Conservation (phyloP, 2,888 invertebrate species). For the Boloria euphrosyne region DNA sequence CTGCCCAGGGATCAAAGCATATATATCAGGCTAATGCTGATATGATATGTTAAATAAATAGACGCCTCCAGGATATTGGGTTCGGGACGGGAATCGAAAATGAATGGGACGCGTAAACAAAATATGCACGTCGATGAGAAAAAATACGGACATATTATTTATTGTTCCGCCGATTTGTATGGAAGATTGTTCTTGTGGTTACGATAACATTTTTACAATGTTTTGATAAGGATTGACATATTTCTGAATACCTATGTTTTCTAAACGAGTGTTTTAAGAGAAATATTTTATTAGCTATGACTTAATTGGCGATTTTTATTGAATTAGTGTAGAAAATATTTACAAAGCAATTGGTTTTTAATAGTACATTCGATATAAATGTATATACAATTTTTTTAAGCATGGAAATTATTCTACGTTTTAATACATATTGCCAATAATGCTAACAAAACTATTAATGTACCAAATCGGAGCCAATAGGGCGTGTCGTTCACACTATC, state of each 20-base stretch:
- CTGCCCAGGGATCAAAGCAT: slow-evolving; percentile 68
- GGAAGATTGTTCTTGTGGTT: not conserved
- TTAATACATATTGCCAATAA: slow-evolving; percentile 46
- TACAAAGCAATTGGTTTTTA: too few relatives aligned
- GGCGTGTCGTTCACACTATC: slow-evolving; percentile 74
- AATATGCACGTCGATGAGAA: slow-evolving; percentile 23
- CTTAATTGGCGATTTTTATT: too few relatives aligned
- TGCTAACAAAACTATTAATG: slow-evolving; percentile 68
- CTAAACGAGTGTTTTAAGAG: too few relatives aligned
- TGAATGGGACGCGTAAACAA: slow-evolving; percentile 48
- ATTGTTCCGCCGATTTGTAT: slow-evolving; percentile 16
- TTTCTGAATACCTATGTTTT: too few relatives aligned
- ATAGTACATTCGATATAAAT: too few relatives aligned
- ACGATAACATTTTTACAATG: not conserved
- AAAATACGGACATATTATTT: slow-evolving; percentile 21
- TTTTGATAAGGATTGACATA: not conserved
- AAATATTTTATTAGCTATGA: too few relatives aligned
- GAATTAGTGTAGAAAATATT: too few relatives aligned
- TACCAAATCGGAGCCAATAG: slow-evolving; percentile 59
- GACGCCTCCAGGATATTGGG: slow-evolving; percentile 73
- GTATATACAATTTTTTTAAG: not conserved
- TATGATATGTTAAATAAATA: slow-evolving; percentile 83
- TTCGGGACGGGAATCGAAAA: slow-evolving; percentile 62
- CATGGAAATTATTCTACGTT: slow-evolving; percentile 7
- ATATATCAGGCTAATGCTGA: slow-evolving; percentile 78